Percentiles rank a stretch among this genome's conserved stretches.
Conservation (phyloP, 37 sponge, comb jelly and placozoan species). For the Dysidea cf. avara region DNA sequence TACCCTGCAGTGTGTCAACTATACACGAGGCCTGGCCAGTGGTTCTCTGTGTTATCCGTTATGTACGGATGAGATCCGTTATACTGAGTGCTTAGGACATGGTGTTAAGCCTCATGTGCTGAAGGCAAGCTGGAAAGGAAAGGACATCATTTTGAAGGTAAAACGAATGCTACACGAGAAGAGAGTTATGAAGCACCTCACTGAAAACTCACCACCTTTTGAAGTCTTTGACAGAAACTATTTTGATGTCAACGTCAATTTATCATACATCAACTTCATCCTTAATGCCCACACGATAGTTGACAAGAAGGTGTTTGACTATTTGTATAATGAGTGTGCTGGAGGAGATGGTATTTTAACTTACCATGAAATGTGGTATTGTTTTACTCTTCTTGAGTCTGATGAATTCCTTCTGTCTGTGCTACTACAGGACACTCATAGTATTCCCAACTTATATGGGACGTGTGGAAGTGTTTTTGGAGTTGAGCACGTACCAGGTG, state of each 20-base stretch:
- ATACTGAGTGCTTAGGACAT: slow-evolving; percentile 59
- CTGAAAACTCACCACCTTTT: background rate
- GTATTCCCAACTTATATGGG: slow-evolving; percentile 45
- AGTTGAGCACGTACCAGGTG: slow-evolving; percentile 23
- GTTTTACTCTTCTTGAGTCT: slow-evolving; percentile 41
- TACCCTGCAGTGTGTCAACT: slow-evolving; percentile 48
- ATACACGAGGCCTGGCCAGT: slow-evolving; percentile 26
- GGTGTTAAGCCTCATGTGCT: slow-evolving; percentile 59
- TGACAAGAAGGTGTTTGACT: slow-evolving; percentile 12
- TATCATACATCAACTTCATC: background rate
- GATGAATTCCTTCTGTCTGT: slow-evolving; percentile 49
- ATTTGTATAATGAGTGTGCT: slow-evolving; percentile 50
- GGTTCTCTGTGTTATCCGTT: slow-evolving; percentile 59
- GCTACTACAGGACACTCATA: slow-evolving; percentile 26
- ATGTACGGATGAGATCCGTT: slow-evolving; percentile 37
- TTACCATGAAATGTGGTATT: slow-evolving; percentile 38
- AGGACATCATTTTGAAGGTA: slow-evolving; percentile 40
- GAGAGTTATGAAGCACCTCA: background rate
- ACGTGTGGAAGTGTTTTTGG: slow-evolving; percentile 64
- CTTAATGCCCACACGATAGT: background rate
- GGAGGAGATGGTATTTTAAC: slow-evolving; percentile 30
- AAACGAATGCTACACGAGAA: background rate
- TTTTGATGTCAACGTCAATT: background rate
- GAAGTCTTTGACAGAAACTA: background rate
- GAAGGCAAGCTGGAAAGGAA: slow-evolving; percentile 32